phyloP scores from a whole-genome alignment of 2,888 invertebrate species.

The Drosophila borborema region DNA sequence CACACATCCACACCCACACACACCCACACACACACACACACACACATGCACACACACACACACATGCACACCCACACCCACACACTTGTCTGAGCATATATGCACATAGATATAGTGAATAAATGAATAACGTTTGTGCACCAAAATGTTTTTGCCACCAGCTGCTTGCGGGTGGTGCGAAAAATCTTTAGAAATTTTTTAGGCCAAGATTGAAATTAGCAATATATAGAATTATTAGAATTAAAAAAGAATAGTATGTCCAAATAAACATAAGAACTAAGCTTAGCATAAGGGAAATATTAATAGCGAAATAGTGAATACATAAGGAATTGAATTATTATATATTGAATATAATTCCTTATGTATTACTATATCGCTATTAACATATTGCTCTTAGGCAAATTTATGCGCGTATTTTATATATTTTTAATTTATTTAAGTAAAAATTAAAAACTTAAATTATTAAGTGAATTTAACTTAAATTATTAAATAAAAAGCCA shows the following conservation, averaged over 20 bases:
- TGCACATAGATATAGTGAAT: constrained; percentile 30
- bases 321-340: no score
- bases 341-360: no score
- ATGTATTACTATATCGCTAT: no score
- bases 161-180: constrained; percentile 44
- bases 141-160: constrained; percentile 32
- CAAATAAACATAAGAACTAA: not conserved
- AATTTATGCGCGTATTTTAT: no score
- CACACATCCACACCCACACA: constrained; percentile 5
- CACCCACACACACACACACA: constrained; percentile 17
- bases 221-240: not conserved
- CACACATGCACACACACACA: constrained; percentile 4
- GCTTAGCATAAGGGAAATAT: not conserved
- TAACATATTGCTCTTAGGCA: no score
- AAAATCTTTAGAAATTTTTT: constrained; percentile 16
- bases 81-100: constrained; percentile 9
- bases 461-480: no score
- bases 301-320: no score
- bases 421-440: no score
- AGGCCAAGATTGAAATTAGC: not conserved
- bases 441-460: no score
- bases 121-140: constrained; percentile 55
- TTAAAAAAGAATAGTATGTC: no score
- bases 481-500: no score
- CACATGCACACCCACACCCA: constrained; percentile 13